Base-by-base conservation (phyloP, 2,113 vertebrate species). In the Tragulus kanchil region DNA sequence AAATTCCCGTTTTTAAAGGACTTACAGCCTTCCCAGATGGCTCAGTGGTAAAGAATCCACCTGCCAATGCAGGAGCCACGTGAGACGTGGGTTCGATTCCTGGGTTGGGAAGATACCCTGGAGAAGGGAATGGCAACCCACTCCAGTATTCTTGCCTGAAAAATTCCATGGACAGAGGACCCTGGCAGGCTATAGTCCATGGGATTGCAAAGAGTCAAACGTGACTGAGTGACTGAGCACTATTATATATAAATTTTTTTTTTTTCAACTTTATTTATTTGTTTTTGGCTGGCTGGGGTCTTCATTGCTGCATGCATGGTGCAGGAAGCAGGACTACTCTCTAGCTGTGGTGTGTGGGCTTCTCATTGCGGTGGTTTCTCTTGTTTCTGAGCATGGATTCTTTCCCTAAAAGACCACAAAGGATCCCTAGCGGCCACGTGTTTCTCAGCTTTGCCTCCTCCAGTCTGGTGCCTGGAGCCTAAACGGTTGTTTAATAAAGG, bases 351-450 rank as follows among this genome's bases (percentile, higher is more conserved):
- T 45, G 69, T 73, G 3, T 73, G 69, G 21, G 69, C 69, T 45
- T 25, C 11, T 45, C 69, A 73, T 11, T 25, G 5, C 0, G 21
- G 11, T 45, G 21, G 25, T 25, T 73, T 73, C 69, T 73, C 69
- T 73, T 73, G 42, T 45, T 73, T 73, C 69, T 3, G 21, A 73
- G 21, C 21, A 36, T 6, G 3, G 36, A 36, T 36, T 36, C 28
- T 89, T 95, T 52, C 58, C 85, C 64, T 56, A 11, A 73, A 64
- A 15, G 62, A 59, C 45, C 16, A 73, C 1, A 42, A 26, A 56
- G 15, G 25, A 45, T 2, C 5, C n/a, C 19, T 42, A 25, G 5
- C 52, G 50, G 11, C 56, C 25, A 86, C 8, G 0, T 2, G 2
- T 25, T 89, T 73, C 26, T 52, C 61, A n/a, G 6, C 45, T 88